Base-by-base conservation (phyloP, 1,140 invertebrate genomes). In the Drosophila varians region DNA sequence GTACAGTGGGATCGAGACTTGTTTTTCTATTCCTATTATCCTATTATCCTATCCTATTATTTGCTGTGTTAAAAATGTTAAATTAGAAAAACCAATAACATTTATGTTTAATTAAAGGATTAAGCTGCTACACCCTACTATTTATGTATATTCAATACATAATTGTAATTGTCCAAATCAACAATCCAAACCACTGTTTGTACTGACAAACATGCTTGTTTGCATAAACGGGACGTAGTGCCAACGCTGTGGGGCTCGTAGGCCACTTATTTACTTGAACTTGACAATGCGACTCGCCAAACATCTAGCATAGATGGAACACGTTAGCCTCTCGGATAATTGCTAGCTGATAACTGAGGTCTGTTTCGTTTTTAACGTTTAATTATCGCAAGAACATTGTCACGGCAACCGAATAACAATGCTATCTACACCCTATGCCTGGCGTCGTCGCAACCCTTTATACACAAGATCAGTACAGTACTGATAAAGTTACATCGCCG, bases 251-350 rank as follows among this genome's bases (percentile, higher is more conserved):
- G 53, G 34, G n/a, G n/a, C 23, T 68, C 23, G 31, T 40, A 71
- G 57, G 57, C 71, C 69, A 61, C 75, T 75, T 70, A 76, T 86
- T 86, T 72, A 79, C 79, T 83, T 86, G 79, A 83, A 86, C 79
- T 83, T 83, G 79, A 70, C 80, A 68, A 79, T 86, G 71, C 60
- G 79, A 72, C 66, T 61, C 47, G 56, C 42, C 64, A 53, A 71
- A 58, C 34, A 72, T 25, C 23, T n/a, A 51, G 36, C 64, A 56
- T 57, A 71, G 28, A 36, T 52, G 21, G 14, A 52, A 60, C 54
- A 28, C 36, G 69, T 72, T 73, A 45, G 69, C 56, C 69, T 73
- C 46, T 49, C 11, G 9, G 56, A 71, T 72, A 71, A 71, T 69
- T 69, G 34, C 51, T 25, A 31, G 19, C 38, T 61, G 60, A 64